Base-by-base conservation (phyloP, 2,888 invertebrate genomes). In the Bellardia bayeri region DNA sequence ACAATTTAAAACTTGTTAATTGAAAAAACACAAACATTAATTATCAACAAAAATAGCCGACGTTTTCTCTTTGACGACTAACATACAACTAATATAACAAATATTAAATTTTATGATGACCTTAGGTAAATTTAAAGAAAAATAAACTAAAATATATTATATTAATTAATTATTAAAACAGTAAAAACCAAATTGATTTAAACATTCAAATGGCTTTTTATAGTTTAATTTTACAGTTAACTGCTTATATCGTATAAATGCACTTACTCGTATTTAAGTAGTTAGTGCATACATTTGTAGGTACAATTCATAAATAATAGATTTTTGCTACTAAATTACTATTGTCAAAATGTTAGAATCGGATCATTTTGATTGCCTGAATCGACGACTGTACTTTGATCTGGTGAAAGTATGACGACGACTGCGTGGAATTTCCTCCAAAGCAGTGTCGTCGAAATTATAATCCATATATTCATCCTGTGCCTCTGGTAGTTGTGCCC, bases 371-470 rank as follows among this genome's bases (percentile, higher is more conserved):
- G 11, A 45, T 45, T 61, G 64, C 37, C 7, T 61, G 30, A 78
- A 51, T 33, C 78, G 78, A 14, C 72, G 91, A 78, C 92, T 92
- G 84, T 92, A 92, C 1, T 89, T 63, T 4, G 92, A 92, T n/a
- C 91, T 89, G 8, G 86, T 69, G 42, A 92, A 92, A 87, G 87
- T 11, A 89, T 90, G 76, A 88, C 89, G 5, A 4, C 85, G 79
- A 63, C 83, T 66, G 9, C 91, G 89, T 37, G 2, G 2, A 16
- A 8, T 79, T 56, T 79, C 7, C 2, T 45, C 45, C 37, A 58
- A 33, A 30, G 75, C 16, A 69, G 42, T 30, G 7, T 81, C n/a
- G 6, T 64, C 14, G 8, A 64, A 13, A 45, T 72, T 49, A 42
- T 79, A 72, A 33, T 88, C 84, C 37, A 80, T 54, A 54, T 89